Evolutionary conservation across 2,113 vertebrate genomes (phyloP).

Genomic region (Turdus rufiventris): DNA sequence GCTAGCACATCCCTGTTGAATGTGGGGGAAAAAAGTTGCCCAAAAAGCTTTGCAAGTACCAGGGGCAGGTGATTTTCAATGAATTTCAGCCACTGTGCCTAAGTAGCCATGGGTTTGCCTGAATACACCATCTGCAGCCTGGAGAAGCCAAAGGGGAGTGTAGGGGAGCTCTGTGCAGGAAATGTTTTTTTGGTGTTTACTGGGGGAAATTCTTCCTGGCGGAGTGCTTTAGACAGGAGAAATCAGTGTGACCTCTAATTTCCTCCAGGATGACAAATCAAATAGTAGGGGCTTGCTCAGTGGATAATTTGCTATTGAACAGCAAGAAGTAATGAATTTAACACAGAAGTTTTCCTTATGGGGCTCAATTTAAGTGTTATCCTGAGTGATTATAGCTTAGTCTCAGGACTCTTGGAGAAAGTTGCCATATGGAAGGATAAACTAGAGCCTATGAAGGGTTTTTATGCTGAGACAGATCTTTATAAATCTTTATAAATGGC

Average conservation of each 20-base stretch:
- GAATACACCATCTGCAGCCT: background rate
- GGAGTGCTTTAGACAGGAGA: background rate
- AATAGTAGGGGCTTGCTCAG: background rate
- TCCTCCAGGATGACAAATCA: background rate
- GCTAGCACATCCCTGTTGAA: background rate
- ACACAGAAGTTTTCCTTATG: background rate
- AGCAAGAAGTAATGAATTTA: background rate
- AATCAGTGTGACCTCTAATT: background rate
- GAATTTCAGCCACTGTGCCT: background rate
- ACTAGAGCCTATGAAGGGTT: background rate
- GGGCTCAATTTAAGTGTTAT: background rate
- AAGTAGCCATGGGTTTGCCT: background rate
- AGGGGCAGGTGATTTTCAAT: background rate
- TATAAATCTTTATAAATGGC: slow-evolving; percentile 19
- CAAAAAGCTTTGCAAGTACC: background rate
- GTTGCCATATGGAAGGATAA: background rate
- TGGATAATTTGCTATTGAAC: background rate
- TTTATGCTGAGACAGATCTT: background rate
- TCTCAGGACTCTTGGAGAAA: background rate
- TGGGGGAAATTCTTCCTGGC: background rate
- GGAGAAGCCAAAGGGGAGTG: background rate
- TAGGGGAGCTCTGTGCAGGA: background rate
- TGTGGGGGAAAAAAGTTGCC: background rate
- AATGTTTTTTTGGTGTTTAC: background rate
- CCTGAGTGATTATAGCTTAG: background rate